Percentiles rank a stretch among this genome's conserved stretches.
phyloP scores from a whole-genome alignment of 2,113 vertebrate genomes.

The Scytalopus superciliaris region DNA sequence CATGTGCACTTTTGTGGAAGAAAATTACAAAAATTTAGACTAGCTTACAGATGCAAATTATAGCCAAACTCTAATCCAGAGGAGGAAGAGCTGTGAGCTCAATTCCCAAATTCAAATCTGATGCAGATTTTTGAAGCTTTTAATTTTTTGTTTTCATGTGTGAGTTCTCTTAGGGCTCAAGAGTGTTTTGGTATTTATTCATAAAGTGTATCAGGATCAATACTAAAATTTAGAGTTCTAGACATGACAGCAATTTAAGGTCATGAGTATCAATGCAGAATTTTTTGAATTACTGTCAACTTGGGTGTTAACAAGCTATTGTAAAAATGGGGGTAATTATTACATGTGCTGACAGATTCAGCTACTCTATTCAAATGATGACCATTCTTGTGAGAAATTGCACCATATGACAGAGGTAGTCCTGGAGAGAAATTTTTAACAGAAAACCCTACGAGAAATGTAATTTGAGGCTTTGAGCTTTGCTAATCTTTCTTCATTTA shows the following conservation, averaged over 20 bases:
- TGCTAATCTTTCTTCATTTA: not conserved
- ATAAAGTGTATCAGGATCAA: not conserved
- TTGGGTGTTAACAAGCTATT: not conserved
- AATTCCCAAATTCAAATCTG: not conserved
- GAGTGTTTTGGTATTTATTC: not conserved
- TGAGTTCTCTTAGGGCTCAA: not conserved
- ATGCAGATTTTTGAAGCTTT: not conserved
- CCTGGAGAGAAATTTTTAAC: not conserved
- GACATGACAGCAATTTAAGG: not conserved
- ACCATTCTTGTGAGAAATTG: not conserved
- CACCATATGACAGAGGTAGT: not conserved
- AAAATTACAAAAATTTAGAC: not conserved
- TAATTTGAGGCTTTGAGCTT: not conserved
- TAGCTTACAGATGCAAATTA: not conserved
- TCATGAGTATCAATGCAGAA: not conserved
- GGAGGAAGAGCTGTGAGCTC: not conserved
- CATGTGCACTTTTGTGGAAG: fast-evolving
- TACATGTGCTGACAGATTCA: not conserved
- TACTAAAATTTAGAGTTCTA: not conserved
- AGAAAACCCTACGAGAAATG: not conserved
- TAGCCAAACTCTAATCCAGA: not conserved
- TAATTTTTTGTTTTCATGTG: not conserved
- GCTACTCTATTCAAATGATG: not conserved
- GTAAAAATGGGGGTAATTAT: not conserved
- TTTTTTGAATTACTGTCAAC: not conserved